Evolutionary conservation across 2,888 invertebrate genomes (phyloP).

Genomic region (Matsumyia berberina): DNA sequence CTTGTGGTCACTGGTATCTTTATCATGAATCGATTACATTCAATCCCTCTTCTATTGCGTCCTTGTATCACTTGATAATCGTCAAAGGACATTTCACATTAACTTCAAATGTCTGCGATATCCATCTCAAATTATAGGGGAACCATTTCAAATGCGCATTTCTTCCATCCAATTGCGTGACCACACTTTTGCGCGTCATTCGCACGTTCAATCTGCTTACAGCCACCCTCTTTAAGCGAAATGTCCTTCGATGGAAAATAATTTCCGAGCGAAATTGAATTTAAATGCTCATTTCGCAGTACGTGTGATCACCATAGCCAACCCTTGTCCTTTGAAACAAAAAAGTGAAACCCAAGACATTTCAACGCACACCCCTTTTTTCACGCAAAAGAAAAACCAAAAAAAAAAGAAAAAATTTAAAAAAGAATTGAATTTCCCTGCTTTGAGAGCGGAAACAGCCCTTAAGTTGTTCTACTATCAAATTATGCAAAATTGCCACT

Average conservation of each 20-base stretch:
- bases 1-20: too few species aligned
- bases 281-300: constrained; percentile 46
- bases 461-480: constrained; percentile 50
- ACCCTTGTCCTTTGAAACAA: constrained; percentile 6
- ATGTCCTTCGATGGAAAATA: constrained; percentile 33
- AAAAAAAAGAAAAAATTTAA: neutral
- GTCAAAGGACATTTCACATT: too few species aligned
- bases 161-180: neutral
- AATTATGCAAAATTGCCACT: constrained; percentile 66
- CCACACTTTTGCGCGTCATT: neutral
- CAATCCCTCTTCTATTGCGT: too few species aligned
- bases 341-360: constrained; percentile 10
- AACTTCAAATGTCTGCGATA: too few species aligned
- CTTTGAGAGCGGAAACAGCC: constrained; percentile 4
- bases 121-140: too few species aligned
- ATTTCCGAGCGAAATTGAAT: constrained; percentile 37
- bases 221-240: neutral
- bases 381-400: too few species aligned
- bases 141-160: too few species aligned
- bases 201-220: neutral
- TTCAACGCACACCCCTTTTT: neutral
- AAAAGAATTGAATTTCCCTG: constrained; percentile 39
- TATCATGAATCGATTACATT: too few species aligned
- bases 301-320: constrained; percentile 36
- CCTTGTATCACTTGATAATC: too few species aligned